phyloP scores from a whole-genome alignment of 2,797 vertebrate species.

The Geotria australis region DNA sequence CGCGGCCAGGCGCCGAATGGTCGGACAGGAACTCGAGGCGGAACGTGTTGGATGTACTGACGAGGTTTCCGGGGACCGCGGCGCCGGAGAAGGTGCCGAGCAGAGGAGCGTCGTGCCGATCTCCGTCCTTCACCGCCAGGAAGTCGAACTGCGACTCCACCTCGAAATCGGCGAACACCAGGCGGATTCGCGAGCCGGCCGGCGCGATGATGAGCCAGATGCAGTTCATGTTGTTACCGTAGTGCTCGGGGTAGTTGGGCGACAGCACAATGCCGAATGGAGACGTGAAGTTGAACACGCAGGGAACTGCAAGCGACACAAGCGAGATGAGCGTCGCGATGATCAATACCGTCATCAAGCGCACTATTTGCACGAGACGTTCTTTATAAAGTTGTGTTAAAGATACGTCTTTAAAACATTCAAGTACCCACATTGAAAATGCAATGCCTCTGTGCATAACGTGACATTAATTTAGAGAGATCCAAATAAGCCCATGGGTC shows the following conservation, averaged over 20 bases:
- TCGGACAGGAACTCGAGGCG: conserved; percentile 88
- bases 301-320: conserved; percentile 36
- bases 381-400: too few relatives aligned
- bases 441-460: too few relatives aligned
- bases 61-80: conserved; percentile 60
- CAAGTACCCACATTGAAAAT: too few relatives aligned
- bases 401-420: too few relatives aligned
- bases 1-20: conserved; percentile 78
- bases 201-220: conserved; percentile 89
- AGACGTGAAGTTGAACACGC: conserved; percentile 97
- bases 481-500: too few relatives aligned
- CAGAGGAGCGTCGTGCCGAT: conserved; percentile 63
- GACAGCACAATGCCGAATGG: conserved; percentile 65
- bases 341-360: neutral
- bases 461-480: too few relatives aligned
- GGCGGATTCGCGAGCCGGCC: conserved; percentile 67
- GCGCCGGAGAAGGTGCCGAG: conserved; percentile 79
- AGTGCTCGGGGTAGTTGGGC: conserved; percentile 88
- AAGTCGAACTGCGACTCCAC: conserved; percentile 98
- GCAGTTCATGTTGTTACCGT: conserved; percentile 88
- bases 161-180: conserved; percentile 91
- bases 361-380: too few relatives aligned
- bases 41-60: conserved; percentile 63
- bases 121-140: conserved; percentile 72
- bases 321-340: neutral